Evolutionary conservation across 1,140 invertebrate species (phyloP), one percentile per base, ranked within the genome.

Genomic region (Macrostomum lignano): DNA sequence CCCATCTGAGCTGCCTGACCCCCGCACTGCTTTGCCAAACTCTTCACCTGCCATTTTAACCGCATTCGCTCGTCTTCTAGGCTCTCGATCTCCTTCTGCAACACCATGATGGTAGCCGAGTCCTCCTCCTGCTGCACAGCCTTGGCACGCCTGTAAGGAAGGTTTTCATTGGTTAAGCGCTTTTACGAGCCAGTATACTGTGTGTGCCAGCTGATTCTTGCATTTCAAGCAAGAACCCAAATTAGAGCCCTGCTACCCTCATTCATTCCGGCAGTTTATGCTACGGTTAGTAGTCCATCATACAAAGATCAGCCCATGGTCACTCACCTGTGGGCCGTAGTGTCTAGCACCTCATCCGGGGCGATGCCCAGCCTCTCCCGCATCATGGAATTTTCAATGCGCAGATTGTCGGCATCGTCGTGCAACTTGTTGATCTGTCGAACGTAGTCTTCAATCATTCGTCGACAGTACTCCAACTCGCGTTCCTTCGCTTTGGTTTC

Each of bases 291-390:
- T n/a, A n/a, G n/a, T n/a, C n/a, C n/a, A n/a, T n/a, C n/a, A n/a
- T n/a, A n/a, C n/a, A n/a, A n/a, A n/a, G n/a, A n/a, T n/a, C n/a
- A n/a, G n/a, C n/a, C n/a, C n/a, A n/a, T n/a, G n/a, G n/a, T n/a
- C n/a, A n/a, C n/a, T n/a, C n/a, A n/a, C 52, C 54, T 19, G 39
- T 44, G 49, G 31, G 49, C 42, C 30, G 44, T 47, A 6, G 56
- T 35, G 37, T 54, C 50, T 3, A 58, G 66, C 42, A 39, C 60
- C 52, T 45, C 64, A 55, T 66, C 62, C 1, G 62, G 49, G 19
- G 66, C 58, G 37, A 73, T 49, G 25, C 68, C 67, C 3, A 71
- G 50, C 48, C 65, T 62, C 44, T 65, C 61, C 34, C 71, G 67
- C 25, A 28, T 7, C 15, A 15, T 14, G 22, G 39, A 19, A 40